Evolutionary conservation across 30 jellyfish, hydroid and myxozoan species (phyloP).

Genomic region (Catostylus mosaicus): DNA sequence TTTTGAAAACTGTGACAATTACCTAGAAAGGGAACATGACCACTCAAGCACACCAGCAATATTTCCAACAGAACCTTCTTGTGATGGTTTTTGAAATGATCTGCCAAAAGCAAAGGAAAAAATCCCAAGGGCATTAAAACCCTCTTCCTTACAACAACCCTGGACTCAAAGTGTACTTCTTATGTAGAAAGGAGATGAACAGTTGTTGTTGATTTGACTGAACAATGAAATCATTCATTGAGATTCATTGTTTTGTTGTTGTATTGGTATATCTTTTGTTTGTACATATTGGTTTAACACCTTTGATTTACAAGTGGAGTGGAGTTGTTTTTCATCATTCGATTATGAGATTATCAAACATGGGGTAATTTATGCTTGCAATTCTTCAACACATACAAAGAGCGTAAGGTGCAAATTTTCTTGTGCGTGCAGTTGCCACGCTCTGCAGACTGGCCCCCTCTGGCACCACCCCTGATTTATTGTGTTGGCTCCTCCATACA

Average conservation of each 20-base stretch:
- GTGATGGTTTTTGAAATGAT: not conserved
- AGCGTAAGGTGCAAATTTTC: too few relatives aligned
- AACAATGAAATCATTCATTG: not conserved
- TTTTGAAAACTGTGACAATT: not conserved
- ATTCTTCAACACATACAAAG: too few relatives aligned
- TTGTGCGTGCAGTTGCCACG: too few relatives aligned
- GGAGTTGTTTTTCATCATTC: not conserved
- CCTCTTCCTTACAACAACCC: not conserved
- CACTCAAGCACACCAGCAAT: not conserved
- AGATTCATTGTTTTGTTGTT: not conserved
- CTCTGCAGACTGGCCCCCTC: too few relatives aligned
- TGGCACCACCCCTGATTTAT: too few relatives aligned
- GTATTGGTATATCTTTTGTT: not conserved
- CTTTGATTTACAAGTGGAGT: not conserved
- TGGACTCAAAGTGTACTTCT: not conserved
- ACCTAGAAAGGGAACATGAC: not conserved
- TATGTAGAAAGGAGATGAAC: not conserved
- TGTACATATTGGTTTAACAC: not conserved
- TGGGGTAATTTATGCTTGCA: not conserved
- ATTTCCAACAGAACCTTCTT: not conserved
- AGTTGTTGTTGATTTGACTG: not conserved
- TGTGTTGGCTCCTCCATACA: too few relatives aligned
- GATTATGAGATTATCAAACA: not conserved
- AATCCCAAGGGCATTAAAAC: not conserved
- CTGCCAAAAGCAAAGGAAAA: not conserved